Conservation (phyloP, 2,113 vertebrate genomes). For the Cryptotis parvus region DNA sequence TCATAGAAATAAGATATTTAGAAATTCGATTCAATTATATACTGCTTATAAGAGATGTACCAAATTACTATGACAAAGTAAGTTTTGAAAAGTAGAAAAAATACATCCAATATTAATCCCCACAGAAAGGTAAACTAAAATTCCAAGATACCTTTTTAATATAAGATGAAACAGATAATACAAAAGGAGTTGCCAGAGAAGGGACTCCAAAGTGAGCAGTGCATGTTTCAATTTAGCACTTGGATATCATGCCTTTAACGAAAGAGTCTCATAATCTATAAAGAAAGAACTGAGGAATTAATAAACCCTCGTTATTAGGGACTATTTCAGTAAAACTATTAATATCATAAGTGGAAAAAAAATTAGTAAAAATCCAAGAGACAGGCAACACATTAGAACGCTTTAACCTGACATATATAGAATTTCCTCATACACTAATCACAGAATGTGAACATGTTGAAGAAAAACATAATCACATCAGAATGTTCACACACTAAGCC, state of each 20-base stretch:
- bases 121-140: background rate
- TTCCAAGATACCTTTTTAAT: background rate
- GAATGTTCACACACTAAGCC: slow-evolving; percentile 15
- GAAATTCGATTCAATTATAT: background rate
- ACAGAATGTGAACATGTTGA: background rate
- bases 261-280: background rate
- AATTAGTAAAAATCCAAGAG: background rate
- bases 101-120: background rate
- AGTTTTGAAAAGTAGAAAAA: background rate
- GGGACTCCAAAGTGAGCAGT: background rate
- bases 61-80: background rate
- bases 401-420: background rate
- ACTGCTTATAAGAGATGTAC: background rate
- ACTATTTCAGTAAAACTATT: slow-evolving; percentile 6
- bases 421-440: background rate
- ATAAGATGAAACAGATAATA: background rate
- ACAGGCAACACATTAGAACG: background rate
- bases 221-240: background rate
- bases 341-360: slow-evolving; percentile 11
- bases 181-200: background rate
- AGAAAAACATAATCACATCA: slow-evolving; percentile 20
- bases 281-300: slow-evolving; percentile 40
- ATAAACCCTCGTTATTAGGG: background rate
- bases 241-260: background rate
- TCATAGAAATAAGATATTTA: background rate